phyloP scores from a whole-genome alignment of 2,888 invertebrate genomes.

The Scaptodrosophila latifasciaeformis region DNA sequence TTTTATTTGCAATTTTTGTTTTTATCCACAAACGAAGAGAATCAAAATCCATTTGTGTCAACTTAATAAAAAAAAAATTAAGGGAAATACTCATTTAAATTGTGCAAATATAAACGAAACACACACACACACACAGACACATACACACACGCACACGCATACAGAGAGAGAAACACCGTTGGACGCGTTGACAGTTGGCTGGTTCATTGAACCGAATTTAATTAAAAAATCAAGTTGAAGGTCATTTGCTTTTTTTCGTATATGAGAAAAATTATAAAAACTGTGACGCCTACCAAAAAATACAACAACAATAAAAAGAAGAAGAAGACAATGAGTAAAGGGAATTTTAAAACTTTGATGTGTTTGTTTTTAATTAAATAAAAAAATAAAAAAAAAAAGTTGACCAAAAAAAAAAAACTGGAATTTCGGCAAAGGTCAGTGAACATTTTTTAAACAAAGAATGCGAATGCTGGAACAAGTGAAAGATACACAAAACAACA shows the following conservation, averaged over 20 bases:
- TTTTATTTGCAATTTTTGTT: too few relatives aligned
- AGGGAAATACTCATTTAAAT: constrained; percentile 19
- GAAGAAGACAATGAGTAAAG: background rate
- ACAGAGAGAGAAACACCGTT: background rate
- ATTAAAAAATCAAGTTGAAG: constrained; percentile 69
- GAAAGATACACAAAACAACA: constrained; percentile 16
- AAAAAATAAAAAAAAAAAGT: constrained; percentile 10
- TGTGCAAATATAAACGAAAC: background rate
- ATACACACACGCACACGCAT: constrained; percentile 1
- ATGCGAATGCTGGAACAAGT: constrained; percentile 25
- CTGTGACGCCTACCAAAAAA: too few relatives aligned
- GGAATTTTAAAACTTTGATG: background rate
- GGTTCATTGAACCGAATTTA: constrained; percentile 67
- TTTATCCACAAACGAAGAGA: too few relatives aligned
- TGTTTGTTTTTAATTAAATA: constrained; percentile 20
- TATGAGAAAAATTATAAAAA: too few relatives aligned
- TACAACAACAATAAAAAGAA: constrained; percentile 16
- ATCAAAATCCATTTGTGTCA: too few relatives aligned
- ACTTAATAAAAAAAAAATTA: constrained; percentile 25
- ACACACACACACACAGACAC: background rate
- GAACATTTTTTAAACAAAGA: constrained; percentile 53
- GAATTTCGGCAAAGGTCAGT: constrained; percentile 66
- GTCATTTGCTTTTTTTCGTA: constrained; percentile 37
- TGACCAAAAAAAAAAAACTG: constrained; percentile 32
- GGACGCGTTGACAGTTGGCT: constrained; percentile 54